phyloP scores from a whole-genome alignment of 2,888 invertebrate species.

The Conomelus anceps region DNA sequence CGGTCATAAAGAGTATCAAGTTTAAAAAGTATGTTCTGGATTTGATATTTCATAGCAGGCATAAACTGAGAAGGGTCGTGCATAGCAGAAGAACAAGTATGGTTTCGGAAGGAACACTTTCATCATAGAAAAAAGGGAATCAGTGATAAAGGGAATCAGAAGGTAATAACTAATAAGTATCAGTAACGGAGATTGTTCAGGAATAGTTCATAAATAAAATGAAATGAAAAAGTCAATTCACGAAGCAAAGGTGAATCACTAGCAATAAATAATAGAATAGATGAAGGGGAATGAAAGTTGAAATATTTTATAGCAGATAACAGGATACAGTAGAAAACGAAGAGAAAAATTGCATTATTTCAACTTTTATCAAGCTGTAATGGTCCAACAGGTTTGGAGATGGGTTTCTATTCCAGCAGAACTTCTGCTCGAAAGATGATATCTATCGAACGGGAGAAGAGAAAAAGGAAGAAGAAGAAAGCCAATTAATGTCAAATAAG shows the following conservation, averaged over 20 bases:
- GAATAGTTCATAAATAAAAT: background rate
- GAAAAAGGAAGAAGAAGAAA: background rate
- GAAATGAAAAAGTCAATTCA: background rate
- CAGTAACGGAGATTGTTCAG: background rate
- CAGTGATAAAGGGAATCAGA: too few species aligned
- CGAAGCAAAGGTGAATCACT: background rate
- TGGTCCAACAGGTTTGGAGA: background rate
- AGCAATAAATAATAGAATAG: background rate
- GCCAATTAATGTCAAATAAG: background rate
- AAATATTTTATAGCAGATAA: background rate
- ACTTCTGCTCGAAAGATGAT: background rate
- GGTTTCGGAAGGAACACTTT: too few species aligned
- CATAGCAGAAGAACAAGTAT: too few species aligned
- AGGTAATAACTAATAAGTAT: too few species aligned
- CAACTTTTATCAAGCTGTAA: background rate
- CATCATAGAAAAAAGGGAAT: too few species aligned
- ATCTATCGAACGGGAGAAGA: background rate
- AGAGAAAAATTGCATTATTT: background rate
- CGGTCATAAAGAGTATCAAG: too few species aligned
- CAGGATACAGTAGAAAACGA: background rate
- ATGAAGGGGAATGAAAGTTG: background rate
- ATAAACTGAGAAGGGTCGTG: too few species aligned
- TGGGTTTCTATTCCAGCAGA: background rate
- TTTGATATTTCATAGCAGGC: too few species aligned
- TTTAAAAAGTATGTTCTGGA: too few species aligned